These are phyloP conservation scores for Capra hircus DNA, from an alignment of 2,113 vertebrate genomes.

Conservation along the genomic window DNA sequence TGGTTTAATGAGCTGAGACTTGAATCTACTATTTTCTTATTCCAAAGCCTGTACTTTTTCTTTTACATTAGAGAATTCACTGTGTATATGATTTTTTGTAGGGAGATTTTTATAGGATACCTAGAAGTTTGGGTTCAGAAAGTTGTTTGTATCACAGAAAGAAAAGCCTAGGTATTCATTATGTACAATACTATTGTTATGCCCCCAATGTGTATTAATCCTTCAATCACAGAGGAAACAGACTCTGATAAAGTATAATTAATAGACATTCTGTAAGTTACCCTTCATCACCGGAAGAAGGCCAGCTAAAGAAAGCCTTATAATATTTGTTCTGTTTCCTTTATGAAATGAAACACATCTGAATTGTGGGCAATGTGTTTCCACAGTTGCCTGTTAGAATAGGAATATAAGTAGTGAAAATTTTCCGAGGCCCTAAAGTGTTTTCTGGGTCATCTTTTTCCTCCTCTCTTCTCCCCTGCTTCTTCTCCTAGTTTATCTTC, in stretches of 20 bases:
- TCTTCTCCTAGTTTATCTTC: not conserved
- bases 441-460: not conserved
- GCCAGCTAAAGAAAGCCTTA: not conserved
- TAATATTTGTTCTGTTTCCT: not conserved
- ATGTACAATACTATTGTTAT: not conserved
- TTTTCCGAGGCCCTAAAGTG: not conserved
- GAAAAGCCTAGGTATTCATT: not conserved
- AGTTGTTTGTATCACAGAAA: not conserved
- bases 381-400: not conserved
- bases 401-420: not conserved
- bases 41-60: not conserved
- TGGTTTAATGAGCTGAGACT: not conserved
- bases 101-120: not conserved
- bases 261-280: not conserved
- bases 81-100: not conserved
- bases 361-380: not conserved
- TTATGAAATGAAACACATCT: not conserved
- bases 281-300: not conserved
- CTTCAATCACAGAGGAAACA: not conserved
- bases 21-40: not conserved
- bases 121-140: not conserved
- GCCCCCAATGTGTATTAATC: not conserved
- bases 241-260: not conserved
- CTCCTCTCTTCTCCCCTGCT: not conserved
- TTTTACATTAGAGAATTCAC: not conserved